Conservation (phyloP, 2,797 vertebrate genomes). For the Thalassophryne amazonica region DNA sequence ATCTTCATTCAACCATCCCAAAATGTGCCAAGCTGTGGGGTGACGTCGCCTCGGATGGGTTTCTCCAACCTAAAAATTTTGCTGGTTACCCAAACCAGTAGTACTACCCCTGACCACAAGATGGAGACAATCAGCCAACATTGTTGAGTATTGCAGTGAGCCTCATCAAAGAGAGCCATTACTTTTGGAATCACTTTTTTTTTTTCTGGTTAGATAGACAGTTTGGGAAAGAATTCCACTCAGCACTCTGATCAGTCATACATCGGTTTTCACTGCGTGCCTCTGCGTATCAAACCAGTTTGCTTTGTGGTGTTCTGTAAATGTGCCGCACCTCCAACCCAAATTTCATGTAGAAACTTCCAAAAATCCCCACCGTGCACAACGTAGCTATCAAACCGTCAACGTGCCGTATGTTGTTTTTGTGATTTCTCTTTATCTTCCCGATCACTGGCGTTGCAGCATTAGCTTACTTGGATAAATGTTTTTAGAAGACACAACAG, state of each 20-base stretch:
- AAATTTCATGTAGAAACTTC: constrained; percentile 4
- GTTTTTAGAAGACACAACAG: constrained; percentile 8
- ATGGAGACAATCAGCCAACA: constrained; percentile 55
- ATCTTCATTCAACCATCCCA: constrained; percentile 23
- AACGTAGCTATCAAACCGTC: constrained; percentile 43
- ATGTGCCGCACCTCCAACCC: constrained; percentile 52
- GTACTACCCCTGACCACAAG: constrained; percentile 48
- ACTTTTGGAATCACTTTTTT: constrained; percentile 15
- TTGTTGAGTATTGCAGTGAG: constrained; percentile 4
- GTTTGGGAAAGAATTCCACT: constrained; percentile 9
- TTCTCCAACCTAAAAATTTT: too few relatives aligned
- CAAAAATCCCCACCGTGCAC: constrained; percentile 31
- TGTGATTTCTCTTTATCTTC: constrained; percentile 28
- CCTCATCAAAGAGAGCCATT: neutral
- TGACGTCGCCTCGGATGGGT: constrained; percentile 22
- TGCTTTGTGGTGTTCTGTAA: constrained; percentile 65
- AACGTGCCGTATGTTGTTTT: constrained; percentile 30
- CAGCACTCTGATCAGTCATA: constrained; percentile 40
- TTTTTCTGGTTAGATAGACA: constrained; percentile 16
- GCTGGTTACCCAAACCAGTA: constrained; percentile 20
- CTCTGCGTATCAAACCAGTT: constrained; percentile 55
- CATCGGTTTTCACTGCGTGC: constrained; percentile 57
- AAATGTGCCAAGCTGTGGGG: constrained; percentile 7
- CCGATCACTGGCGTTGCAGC: constrained; percentile 6
- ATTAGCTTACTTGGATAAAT: constrained; percentile 12